Percentiles rank a stretch among this genome's conserved stretches.
phyloP scores from a whole-genome alignment of 1,140 invertebrate genomes.

The Pomacea maculata region DNA sequence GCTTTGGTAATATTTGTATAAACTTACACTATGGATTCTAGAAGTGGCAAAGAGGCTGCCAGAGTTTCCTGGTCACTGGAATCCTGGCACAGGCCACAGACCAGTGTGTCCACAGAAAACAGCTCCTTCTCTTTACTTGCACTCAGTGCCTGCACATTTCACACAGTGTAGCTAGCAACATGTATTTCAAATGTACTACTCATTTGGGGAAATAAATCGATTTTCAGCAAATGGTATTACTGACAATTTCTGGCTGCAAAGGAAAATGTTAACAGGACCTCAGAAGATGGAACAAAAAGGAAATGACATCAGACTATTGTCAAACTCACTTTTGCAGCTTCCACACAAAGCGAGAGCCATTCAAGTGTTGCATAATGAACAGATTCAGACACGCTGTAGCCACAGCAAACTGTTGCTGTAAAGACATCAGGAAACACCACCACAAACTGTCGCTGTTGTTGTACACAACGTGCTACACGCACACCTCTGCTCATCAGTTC shows the following conservation, averaged over 20 bases:
- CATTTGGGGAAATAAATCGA: too few relatives aligned
- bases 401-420: slow-evolving; percentile 88
- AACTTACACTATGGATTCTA: slow-evolving; percentile 57
- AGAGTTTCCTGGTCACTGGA: slow-evolving; percentile 74
- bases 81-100: slow-evolving; percentile 82
- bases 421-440: slow-evolving; percentile 91
- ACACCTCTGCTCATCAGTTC: slow-evolving; percentile 81
- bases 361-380: slow-evolving; percentile 88
- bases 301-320: too few relatives aligned
- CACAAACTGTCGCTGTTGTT: slow-evolving; percentile 89
- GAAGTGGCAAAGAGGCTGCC: slow-evolving; percentile 66
- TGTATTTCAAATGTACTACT: too few relatives aligned
- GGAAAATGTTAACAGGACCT: too few relatives aligned
- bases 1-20: background rate
- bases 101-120: slow-evolving; percentile 87
- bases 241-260: too few relatives aligned
- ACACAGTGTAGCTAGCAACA: too few relatives aligned
- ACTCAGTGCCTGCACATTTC: slow-evolving; percentile 74
- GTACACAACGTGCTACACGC: slow-evolving; percentile 80
- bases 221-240: too few relatives aligned
- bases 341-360: slow-evolving; percentile 80
- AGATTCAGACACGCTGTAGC: slow-evolving; percentile 90
- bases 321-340: slow-evolving; percentile 76
- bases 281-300: too few relatives aligned
- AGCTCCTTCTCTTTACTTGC: slow-evolving; percentile 89